Conservation (phyloP, 2,797 vertebrate species). For the Muscicapa striata region DNA sequence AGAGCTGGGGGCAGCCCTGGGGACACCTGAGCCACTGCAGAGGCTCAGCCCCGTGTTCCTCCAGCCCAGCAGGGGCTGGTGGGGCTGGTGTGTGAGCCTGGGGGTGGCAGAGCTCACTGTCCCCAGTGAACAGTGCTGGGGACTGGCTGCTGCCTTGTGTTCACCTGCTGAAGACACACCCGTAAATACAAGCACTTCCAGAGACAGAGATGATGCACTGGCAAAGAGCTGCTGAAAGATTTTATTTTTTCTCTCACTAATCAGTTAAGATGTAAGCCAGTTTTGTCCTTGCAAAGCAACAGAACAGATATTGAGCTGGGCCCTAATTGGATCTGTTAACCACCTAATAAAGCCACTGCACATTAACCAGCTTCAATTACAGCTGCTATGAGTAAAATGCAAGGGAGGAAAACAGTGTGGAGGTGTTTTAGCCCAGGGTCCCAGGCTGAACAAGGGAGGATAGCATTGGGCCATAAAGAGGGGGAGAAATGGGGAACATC, state of each 20-base stretch:
- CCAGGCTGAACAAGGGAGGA: neutral
- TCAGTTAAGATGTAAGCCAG: slow-evolving; percentile 19
- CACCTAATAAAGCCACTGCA: neutral
- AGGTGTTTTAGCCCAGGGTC: neutral
- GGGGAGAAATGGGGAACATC: neutral
- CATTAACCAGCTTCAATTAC: slow-evolving; percentile 8
- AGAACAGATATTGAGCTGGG: neutral
- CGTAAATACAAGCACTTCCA: rapidly evolving
- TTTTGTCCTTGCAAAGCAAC: slow-evolving; percentile 1
- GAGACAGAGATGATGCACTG: neutral
- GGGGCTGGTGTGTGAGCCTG: too few relatives aligned
- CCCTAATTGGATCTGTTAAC: slow-evolving; percentile 20
- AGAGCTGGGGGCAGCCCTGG: neutral
- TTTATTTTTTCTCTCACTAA: neutral
- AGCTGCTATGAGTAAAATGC: neutral
- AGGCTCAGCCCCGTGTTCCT: rapidly evolving
- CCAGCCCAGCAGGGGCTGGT: neutral
- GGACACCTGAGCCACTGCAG: neutral
- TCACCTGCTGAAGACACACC: neutral
- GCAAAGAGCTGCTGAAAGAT: neutral
- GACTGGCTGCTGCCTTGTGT: neutral
- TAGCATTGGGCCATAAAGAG: neutral
- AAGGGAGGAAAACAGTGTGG: neutral
- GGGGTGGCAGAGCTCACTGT: rapidly evolving
- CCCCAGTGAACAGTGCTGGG: neutral